A percentile compares a stretch with the other conserved stretches of the same genome.
Evolutionary conservation across 2,113 vertebrate species (phyloP).

Genomic region (Solenodon paradoxus): DNA sequence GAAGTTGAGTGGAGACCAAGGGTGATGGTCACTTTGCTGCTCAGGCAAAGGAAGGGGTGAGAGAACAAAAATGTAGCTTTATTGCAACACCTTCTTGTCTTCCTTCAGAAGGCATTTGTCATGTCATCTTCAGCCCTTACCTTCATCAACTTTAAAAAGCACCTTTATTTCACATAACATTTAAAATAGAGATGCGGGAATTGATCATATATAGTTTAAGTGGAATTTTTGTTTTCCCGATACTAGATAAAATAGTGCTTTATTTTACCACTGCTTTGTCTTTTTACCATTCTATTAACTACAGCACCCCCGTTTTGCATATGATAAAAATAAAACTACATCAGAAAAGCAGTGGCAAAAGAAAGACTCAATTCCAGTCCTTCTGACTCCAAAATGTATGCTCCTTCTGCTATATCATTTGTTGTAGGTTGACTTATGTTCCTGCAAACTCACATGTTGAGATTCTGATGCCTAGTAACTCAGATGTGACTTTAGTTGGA

Average conservation of each 20-base stretch:
- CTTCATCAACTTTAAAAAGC: neutral
- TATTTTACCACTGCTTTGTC: neutral
- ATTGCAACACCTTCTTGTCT: neutral
- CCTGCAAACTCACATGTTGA: neutral
- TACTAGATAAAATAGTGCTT: neutral
- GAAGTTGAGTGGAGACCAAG: neutral
- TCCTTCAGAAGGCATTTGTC: neutral
- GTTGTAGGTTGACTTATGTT: neutral
- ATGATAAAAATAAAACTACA: neutral
- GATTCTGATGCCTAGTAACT: neutral
- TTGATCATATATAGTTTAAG: neutral
- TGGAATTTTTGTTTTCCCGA: neutral
- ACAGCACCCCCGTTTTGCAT: neutral
- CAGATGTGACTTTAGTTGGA: neutral
- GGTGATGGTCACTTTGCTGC: neutral
- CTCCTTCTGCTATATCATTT: neutral
- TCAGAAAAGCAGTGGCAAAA: neutral
- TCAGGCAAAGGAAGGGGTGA: neutral
- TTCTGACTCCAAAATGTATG: neutral
- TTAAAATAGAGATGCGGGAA: neutral
- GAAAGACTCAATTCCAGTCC: neutral
- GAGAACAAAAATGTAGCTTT: neutral
- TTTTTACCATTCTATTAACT: neutral
- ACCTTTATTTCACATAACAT: neutral
- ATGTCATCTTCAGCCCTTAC: neutral